These are phyloP conservation scores for Lepidonotus clava DNA, from an alignment of 2,888 invertebrate genomes.

Conservation along the genomic window DNA sequence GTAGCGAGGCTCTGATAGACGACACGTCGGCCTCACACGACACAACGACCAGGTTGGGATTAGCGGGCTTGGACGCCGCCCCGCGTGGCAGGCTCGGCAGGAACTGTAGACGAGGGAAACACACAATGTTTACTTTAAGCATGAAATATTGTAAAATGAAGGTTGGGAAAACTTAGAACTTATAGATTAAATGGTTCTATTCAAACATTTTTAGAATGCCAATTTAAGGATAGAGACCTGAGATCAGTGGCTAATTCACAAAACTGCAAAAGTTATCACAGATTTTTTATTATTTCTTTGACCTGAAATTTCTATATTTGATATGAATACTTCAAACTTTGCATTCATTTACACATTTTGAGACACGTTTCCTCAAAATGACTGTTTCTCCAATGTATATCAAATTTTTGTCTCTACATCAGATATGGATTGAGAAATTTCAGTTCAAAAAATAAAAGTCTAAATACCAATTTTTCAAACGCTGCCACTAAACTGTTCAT, in stretches of 20 bases:
- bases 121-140: background rate
- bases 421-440: too few species aligned
- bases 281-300: background rate
- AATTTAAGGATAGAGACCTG: background rate
- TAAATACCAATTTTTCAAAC: too few species aligned
- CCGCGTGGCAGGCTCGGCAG: background rate
- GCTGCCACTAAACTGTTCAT: background rate
- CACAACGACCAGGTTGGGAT: constrained; percentile 80
- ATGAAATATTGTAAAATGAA: background rate
- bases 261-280: background rate
- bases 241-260: background rate
- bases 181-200: background rate
- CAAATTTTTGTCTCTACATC: too few species aligned
- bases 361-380: too few species aligned
- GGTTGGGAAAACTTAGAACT: background rate
- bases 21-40: constrained; percentile 81
- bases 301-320: too few species aligned
- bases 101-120: background rate
- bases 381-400: too few species aligned
- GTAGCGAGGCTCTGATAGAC: constrained; percentile 79
- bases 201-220: background rate
- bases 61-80: constrained; percentile 60
- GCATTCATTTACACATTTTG: too few species aligned
- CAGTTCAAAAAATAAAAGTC: too few species aligned
- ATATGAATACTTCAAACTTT: too few species aligned